Conservation (phyloP, 1,140 invertebrate species). For the Ruditapes philippinarum region DNA sequence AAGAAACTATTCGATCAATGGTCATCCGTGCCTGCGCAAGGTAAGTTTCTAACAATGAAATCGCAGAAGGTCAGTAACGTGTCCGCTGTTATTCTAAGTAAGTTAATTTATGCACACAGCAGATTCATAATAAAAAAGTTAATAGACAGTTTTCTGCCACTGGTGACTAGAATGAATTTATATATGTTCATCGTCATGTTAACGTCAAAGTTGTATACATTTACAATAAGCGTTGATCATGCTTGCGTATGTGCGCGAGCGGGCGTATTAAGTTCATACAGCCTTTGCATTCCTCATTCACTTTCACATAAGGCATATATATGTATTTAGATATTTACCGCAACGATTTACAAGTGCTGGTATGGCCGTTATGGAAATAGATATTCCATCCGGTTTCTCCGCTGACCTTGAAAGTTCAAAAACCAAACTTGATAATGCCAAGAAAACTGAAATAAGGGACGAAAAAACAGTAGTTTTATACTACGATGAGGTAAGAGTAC, state of each 20-base stretch:
- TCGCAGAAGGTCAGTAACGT: no score
- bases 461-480: no score
- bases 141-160: no score
- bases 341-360: neutral
- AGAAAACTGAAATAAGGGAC: no score
- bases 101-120: no score
- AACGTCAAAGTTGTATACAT: neutral
- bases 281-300: neutral
- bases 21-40: slow-evolving; percentile 32
- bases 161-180: no score
- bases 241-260: neutral
- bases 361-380: slow-evolving; percentile 59
- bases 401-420: slow-evolving; percentile 49
- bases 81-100: no score
- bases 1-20: slow-evolving; percentile 35
- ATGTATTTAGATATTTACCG: slow-evolving; percentile 20
- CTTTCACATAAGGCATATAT: neutral
- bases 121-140: no score
- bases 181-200: neutral
- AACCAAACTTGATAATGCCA: no score
- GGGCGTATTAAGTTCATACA: neutral
- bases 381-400: slow-evolving; percentile 47
- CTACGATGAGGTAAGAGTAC: no score
- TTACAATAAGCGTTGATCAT: neutral
- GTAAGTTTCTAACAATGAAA: neutral